phyloP scores from a whole-genome alignment of 2,888 invertebrate genomes.

The Papilio protenor region DNA sequence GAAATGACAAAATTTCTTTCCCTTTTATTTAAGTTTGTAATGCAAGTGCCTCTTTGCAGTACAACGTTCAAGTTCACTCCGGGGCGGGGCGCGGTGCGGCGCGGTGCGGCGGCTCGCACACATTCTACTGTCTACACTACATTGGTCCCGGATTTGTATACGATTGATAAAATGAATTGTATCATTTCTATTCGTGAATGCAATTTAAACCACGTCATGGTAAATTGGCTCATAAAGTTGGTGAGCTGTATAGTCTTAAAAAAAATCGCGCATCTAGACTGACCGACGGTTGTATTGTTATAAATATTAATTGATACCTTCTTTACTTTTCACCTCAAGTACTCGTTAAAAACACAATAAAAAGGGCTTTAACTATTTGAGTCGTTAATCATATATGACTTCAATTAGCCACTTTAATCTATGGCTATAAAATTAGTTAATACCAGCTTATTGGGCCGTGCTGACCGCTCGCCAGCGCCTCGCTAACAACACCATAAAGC shows the following conservation, averaged over 20 bases:
- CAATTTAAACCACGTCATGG: background rate
- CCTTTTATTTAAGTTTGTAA: constrained; percentile 38
- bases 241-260: background rate
- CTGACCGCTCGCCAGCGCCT: background rate
- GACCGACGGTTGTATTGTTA: background rate
- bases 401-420: constrained; percentile 8
- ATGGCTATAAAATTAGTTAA: constrained; percentile 14
- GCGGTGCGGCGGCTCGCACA: constrained; percentile 9
- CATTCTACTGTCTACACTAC: background rate
- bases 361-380: background rate
- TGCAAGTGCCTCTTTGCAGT: constrained; percentile 41
- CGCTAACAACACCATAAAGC: constrained; percentile 23
- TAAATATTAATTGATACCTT: background rate
- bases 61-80: constrained; percentile 37
- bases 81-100: constrained; percentile 11
- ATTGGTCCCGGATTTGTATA: background rate
- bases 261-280: background rate
- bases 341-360: too few species aligned
- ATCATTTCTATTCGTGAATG: background rate
- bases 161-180: background rate
- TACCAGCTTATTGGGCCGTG: background rate
- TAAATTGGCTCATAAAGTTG: background rate
- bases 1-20: constrained; percentile 43
- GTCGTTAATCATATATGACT: background rate
- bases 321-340: background rate